Percentiles rank a stretch among this genome's conserved stretches.
phyloP scores from a whole-genome alignment of 1,140 invertebrate genomes.

The Panagrolaimus sp. region DNA sequence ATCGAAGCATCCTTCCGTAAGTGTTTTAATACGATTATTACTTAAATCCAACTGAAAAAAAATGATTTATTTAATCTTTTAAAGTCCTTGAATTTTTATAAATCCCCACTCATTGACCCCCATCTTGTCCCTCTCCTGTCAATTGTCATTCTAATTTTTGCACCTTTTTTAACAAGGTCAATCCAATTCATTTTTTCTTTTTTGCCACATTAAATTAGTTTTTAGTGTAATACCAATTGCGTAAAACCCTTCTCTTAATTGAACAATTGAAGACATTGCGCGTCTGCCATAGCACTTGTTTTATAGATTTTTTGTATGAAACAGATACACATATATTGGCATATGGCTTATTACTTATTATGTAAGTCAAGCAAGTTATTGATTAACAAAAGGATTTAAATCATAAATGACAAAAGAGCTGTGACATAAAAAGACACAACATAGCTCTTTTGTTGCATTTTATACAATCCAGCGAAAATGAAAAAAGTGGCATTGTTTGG shows the following conservation, averaged over 20 bases:
- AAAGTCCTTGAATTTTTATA: background rate
- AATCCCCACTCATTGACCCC: background rate
- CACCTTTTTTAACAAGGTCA: background rate
- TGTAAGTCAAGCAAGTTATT: no score
- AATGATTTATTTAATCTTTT: background rate
- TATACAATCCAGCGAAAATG: no score
- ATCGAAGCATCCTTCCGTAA: conserved; percentile 35
- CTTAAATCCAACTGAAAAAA: conserved; percentile 48
- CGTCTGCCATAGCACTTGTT: no score
- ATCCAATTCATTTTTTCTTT: background rate
- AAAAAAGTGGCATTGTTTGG: no score
- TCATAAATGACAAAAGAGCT: no score
- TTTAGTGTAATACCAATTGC: background rate
- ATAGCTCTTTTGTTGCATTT: no score
- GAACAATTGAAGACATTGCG: background rate
- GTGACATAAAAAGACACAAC: no score
- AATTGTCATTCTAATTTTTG: background rate
- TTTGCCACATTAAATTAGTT: no score
- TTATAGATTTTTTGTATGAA: no score
- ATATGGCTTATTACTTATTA: no score
- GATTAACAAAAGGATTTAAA: no score
- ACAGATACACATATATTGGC: no score
- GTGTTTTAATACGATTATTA: conserved; percentile 35
- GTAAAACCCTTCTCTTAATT: background rate
- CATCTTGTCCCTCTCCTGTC: background rate